Base-by-base conservation (phyloP, 1,140 invertebrate species). In the Trachelipus rathkii region DNA sequence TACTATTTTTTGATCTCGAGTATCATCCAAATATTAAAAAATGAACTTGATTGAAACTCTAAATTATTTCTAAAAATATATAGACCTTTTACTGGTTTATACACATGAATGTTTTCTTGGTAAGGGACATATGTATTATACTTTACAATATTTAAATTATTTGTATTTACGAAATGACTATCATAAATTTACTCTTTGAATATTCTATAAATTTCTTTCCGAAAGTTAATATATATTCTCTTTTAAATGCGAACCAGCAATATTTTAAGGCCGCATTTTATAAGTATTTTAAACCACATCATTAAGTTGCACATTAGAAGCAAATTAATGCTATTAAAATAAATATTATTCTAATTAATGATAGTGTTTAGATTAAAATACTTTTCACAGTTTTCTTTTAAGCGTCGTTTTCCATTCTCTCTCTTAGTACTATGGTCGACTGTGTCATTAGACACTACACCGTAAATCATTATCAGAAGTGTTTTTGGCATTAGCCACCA, bases 181-280 rank as follows among this genome's bases (percentile, higher is more conserved):
- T 72, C 71, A 43, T 78, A 78, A 43, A 76, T 74, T n/a, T n/a
- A 6, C 77, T 50, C 33, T 71, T 76, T 53, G 78, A 76, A 46
- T 80, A 80, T 0, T 76, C 74, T 7, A 80, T 72, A 46, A 80
- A 80, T 43, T 80, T 75, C 15, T 76, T 75, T 9, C 79, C 79
- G 46, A 80, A 80, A 68, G n/a, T 76, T 78, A 68, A 80, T 80
- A 72, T 80, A 80, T 43, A n/a, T 77, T 76, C 13, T 76, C 77
- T 60, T 73, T 72, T 66, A 80, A 77, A 70, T 74, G 76, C 71
- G 77, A n/a, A 74, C 77, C 79, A 78, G 67, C 79, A 80, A 43
- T 72, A 74, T 70, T 78, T 78, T 7, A 80, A 72, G 8, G 76
- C 76, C n/a, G n/a, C n/a, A n/a, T n/a, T n/a, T n/a, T n/a, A n/a